These are phyloP conservation scores for Eristalis tenax DNA, from an alignment of 2,888 invertebrate species.

Conservation along the genomic window DNA sequence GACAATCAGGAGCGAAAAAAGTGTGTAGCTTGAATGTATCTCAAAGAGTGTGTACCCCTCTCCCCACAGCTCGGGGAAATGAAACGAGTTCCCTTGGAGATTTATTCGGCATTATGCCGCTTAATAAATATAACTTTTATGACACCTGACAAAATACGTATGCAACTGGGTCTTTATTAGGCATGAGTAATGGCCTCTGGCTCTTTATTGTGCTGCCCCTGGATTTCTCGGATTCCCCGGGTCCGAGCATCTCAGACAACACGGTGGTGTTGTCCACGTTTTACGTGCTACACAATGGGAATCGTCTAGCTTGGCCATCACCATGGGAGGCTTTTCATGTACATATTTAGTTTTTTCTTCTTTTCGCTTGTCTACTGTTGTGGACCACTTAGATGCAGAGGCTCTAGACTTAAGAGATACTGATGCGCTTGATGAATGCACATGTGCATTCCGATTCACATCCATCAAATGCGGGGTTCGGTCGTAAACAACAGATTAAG, in stretches of 20 bases:
- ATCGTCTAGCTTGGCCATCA: constrained; percentile 32
- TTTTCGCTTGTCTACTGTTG: background rate
- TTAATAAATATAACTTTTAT: constrained; percentile 70
- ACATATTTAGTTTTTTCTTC: background rate
- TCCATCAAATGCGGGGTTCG: constrained; percentile 56
- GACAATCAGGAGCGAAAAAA: constrained; percentile 25
- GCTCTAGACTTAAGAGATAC: background rate
- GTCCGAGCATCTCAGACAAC: background rate
- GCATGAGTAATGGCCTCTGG: constrained; percentile 62
- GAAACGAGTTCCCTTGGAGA: constrained; percentile 54
- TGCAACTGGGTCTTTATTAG: constrained; percentile 69
- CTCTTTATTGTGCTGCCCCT: constrained; percentile 48
- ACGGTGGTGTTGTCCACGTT: constrained; percentile 31
- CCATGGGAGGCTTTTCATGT: constrained; percentile 52
- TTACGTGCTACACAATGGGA: constrained; percentile 57
- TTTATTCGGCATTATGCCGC: constrained; percentile 64
- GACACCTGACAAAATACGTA: constrained; percentile 71
- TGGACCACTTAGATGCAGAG: constrained; percentile 8
- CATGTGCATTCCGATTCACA: constrained; percentile 50
- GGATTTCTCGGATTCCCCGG: constrained; percentile 35
- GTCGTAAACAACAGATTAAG: constrained; percentile 48
- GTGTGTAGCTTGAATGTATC: constrained; percentile 10
- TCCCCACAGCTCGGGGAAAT: background rate
- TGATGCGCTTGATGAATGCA: constrained; percentile 41
- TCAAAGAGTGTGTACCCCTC: background rate